Conservation (phyloP, 2,113 vertebrate species). For the Actinemys pallida region DNA sequence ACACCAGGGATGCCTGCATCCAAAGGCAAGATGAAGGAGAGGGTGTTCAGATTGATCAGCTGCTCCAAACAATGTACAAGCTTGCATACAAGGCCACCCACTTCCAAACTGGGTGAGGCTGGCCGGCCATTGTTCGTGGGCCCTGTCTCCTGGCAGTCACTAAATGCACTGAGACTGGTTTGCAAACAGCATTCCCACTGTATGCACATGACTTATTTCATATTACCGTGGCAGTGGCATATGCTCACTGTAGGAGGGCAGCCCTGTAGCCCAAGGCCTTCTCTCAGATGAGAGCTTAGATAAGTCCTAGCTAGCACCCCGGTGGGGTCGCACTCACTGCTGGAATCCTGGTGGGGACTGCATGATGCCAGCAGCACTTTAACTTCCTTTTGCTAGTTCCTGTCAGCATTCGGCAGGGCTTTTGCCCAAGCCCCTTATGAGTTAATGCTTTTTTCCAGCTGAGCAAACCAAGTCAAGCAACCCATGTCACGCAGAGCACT, state of each 20-base stretch:
- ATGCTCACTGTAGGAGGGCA: background rate
- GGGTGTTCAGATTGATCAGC: background rate
- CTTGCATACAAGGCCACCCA: background rate
- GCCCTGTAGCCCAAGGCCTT: background rate
- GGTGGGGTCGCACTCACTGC: background rate
- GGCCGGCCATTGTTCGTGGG: background rate
- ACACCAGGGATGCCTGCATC: background rate
- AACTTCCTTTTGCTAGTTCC: background rate
- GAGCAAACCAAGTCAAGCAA: rapidly evolving
- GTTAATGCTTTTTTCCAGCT: background rate
- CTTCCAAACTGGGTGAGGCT: background rate
- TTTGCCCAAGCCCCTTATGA: background rate
- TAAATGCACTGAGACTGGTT: background rate
- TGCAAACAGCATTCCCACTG: background rate
- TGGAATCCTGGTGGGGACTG: background rate
- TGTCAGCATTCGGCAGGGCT: background rate
- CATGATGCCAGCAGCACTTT: background rate
- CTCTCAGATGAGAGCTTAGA: background rate
- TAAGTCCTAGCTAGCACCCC: too few species aligned
- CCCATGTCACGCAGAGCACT: background rate
- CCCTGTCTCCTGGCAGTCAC: background rate
- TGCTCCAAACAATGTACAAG: background rate
- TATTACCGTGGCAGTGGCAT: background rate
- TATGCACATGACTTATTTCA: background rate
- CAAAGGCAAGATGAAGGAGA: background rate